Conservation (phyloP, 2,113 vertebrate genomes). For the Notechis scutatus region DNA sequence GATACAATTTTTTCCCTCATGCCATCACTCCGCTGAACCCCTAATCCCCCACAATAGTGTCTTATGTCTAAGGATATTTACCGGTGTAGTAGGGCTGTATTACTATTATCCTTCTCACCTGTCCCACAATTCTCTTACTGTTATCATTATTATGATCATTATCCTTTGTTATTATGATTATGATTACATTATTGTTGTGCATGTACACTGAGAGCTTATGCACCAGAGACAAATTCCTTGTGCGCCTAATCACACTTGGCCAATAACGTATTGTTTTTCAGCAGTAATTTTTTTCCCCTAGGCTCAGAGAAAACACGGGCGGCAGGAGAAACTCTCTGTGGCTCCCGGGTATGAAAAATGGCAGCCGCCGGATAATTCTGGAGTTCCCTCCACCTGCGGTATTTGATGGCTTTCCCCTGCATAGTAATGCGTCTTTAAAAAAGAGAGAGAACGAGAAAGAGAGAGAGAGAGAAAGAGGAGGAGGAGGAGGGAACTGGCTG, state of each 20-base stretch:
- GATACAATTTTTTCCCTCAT: too few relatives aligned
- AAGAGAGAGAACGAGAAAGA: constrained; percentile 64
- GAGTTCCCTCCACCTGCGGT: constrained; percentile 64
- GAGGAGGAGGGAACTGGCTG: constrained; percentile 67
- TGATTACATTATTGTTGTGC: neutral
- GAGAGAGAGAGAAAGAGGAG: constrained; percentile 30
- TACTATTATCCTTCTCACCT: neutral
- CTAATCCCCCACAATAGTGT: neutral
- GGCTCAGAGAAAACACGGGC: constrained; percentile 16
- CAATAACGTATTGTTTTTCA: neutral
- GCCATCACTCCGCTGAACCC: too few relatives aligned
- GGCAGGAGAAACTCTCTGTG: constrained; percentile 33
- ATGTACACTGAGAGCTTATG: neutral
- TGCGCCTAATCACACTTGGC: neutral
- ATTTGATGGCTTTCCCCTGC: constrained; percentile 75
- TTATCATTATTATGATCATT: neutral
- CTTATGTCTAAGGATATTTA: neutral
- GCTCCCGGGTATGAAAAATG: constrained; percentile 72
- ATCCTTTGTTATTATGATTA: neutral
- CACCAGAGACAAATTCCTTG: neutral
- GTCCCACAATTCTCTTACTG: neutral
- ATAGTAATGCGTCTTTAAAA: constrained; percentile 82
- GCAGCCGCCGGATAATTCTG: constrained; percentile 66
- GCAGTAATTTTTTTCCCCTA: constrained; percentile 27
- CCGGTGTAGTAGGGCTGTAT: too few relatives aligned